Evolutionary conservation across 2,888 invertebrate species (phyloP).

Genomic region (Calameuta idolon): DNA sequence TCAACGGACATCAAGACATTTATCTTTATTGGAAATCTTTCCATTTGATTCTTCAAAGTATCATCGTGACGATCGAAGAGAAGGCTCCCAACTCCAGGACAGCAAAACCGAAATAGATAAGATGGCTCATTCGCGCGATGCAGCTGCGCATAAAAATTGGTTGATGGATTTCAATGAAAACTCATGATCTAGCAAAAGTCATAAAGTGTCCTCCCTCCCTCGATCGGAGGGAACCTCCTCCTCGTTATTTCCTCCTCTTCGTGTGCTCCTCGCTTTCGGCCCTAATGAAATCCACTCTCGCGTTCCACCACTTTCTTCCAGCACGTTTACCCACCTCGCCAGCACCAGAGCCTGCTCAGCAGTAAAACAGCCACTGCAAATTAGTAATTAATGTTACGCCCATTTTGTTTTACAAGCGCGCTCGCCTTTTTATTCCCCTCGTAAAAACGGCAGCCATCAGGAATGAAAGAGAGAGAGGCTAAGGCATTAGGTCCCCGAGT

Average conservation of each 20-base stretch:
- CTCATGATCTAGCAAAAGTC: constrained; percentile 5
- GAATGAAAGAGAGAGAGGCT: not conserved
- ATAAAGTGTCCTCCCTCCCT: constrained; percentile 16
- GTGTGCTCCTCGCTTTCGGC: constrained; percentile 18
- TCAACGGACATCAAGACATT: not conserved
- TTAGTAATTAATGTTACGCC: constrained; percentile 37
- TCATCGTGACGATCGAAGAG: not conserved
- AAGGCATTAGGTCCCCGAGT: too few relatives aligned
- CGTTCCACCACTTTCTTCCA: constrained; percentile 22
- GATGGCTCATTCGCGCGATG: not conserved
- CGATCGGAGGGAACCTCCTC: constrained; percentile 30
- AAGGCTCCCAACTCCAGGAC: not conserved
- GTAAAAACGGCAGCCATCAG: constrained; percentile 17
- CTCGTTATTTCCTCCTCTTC: constrained; percentile 24
- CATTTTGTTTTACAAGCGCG: constrained; percentile 26
- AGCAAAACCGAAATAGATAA: not conserved
- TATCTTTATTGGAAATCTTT: not conserved
- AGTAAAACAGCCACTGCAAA: constrained; percentile 33
- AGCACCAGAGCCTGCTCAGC: constrained; percentile 10
- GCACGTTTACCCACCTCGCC: not conserved
- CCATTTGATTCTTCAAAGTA: not conserved
- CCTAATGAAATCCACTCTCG: constrained; percentile 37
- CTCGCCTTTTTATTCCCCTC: constrained; percentile 7
- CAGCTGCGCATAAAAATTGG: not conserved
- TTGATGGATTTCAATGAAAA: not conserved